Evolutionary conservation across 2,113 vertebrate genomes (phyloP), one percentile per base, ranked within the genome.

Genomic region (Sylvilagus bachmani): DNA sequence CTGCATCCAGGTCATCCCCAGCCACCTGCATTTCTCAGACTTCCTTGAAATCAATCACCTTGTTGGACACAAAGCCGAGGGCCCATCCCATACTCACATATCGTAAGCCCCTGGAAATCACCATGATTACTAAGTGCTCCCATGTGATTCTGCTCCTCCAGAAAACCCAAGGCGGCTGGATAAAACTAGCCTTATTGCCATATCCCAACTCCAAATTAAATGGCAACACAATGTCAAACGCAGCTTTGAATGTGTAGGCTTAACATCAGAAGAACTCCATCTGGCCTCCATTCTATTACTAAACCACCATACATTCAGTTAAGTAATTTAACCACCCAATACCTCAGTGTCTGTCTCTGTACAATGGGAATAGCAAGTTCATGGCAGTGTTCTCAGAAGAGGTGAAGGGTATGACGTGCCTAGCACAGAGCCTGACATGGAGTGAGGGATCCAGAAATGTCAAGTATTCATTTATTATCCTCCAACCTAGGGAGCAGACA

Each of bases 131-230:
- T 19, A 44, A 85, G 55, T 22, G 24, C 6, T 7, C 69, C 3
- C 6, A 4, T 0, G 0, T 24, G 62, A 22, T 33, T 66, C 36
- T 3, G n/a, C 29, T 79, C 10, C 19, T 81, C 3, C 0, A 24
- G 36, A 38, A 33, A 82, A 58, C 33, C n/a, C 55, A 24, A 36
- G n/a, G 49, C 44, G n/a, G 17, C 33, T 82, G 25, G 53, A 61
- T 77, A 31, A 61, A 77, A 69, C 0, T 7, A 21, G 62, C 21
- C 27, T n/a, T 53, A 58, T 67, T 74, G n/a, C 33, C 75, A 5
- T n/a, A 4, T 80, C 31, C 24, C 69, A 4, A 11, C 29, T 13
- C 38, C 14, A 78, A 71, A 77, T 70, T 62, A 83, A 74, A 64
- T 38, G 36, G 53, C 33, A 84, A 16, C 49, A 58, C 49, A 33